These are phyloP conservation scores for Ophion ventricosus DNA, from an alignment of 2,888 invertebrate species.

Conservation along the genomic window DNA sequence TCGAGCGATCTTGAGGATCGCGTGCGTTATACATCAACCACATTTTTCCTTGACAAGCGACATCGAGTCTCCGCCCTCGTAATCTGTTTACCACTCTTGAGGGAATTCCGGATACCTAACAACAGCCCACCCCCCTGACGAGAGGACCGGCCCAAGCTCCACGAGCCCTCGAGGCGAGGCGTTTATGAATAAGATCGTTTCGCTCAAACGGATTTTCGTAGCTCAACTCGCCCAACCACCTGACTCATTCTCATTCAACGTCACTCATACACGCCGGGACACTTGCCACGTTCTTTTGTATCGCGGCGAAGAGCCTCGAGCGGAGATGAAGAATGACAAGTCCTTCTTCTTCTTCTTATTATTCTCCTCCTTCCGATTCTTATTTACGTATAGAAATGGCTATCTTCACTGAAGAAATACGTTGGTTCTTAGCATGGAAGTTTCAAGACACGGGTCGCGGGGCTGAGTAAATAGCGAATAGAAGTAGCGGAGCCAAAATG, in stretches of 20 bases:
- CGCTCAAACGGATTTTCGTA: slow-evolving; percentile 28
- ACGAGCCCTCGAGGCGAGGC: slow-evolving; percentile 69
- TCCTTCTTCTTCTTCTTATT: neutral
- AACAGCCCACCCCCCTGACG: slow-evolving; percentile 68
- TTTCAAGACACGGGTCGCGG: neutral
- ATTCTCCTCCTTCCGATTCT: neutral
- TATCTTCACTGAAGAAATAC: neutral
- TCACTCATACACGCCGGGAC: slow-evolving; percentile 20
- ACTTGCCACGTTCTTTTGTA: slow-evolving; percentile 28
- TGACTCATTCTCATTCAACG: slow-evolving; percentile 23
- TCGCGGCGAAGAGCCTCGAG: slow-evolving; percentile 12
- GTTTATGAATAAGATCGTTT: slow-evolving; percentile 70
- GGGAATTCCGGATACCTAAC: slow-evolving; percentile 53
- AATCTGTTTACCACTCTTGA: slow-evolving; percentile 75
- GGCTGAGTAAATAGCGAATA: too few relatives aligned
- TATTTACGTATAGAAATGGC: neutral
- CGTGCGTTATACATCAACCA: slow-evolving; percentile 34
- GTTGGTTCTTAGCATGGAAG: neutral
- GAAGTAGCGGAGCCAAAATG: too few relatives aligned
- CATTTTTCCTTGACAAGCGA: slow-evolving; percentile 44
- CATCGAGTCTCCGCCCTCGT: slow-evolving; percentile 68
- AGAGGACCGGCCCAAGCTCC: slow-evolving; percentile 57
- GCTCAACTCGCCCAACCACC: neutral
- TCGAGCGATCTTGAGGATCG: slow-evolving; percentile 38
- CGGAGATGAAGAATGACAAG: slow-evolving; percentile 24